Evolutionary conservation across 2,888 invertebrate species (phyloP).

Genomic region (Cylindroiulus punctatus): DNA sequence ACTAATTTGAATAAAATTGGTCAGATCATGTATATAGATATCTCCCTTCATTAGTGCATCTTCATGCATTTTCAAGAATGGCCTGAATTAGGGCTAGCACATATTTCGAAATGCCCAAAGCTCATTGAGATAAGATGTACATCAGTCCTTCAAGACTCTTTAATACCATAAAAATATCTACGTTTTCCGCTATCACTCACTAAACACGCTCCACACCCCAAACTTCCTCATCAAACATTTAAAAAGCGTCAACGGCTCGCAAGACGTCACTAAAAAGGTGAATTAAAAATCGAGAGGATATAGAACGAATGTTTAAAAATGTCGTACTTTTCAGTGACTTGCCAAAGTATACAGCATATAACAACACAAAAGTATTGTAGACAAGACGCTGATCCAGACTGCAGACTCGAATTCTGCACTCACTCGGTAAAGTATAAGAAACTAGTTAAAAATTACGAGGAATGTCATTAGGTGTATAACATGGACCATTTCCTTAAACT

Average conservation of each 20-base stretch:
- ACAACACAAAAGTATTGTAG: neutral
- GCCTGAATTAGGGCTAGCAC: too few relatives aligned
- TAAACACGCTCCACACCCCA: neutral
- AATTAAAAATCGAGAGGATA: neutral
- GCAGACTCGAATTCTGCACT: neutral
- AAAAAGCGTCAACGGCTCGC: neutral
- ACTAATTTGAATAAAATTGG: too few relatives aligned
- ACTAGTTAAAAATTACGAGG: neutral
- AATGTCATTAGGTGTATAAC: neutral
- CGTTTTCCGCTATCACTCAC: neutral
- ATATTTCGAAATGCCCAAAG: too few relatives aligned
- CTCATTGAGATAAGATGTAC: too few relatives aligned
- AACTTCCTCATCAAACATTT: neutral
- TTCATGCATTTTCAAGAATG: too few relatives aligned
- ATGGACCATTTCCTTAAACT: neutral
- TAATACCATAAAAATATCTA: too few relatives aligned
- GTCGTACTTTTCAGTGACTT: neutral
- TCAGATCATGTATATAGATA: too few relatives aligned
- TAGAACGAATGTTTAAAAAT: neutral
- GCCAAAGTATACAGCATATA: neutral
- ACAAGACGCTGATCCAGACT: neutral
- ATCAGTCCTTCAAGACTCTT: too few relatives aligned
- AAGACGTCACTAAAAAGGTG: neutral
- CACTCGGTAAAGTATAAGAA: neutral
- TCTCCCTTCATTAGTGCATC: too few relatives aligned